Evolutionary conservation across 2,888 invertebrate genomes (phyloP).

Genomic region (Clepsis dumicolana): DNA sequence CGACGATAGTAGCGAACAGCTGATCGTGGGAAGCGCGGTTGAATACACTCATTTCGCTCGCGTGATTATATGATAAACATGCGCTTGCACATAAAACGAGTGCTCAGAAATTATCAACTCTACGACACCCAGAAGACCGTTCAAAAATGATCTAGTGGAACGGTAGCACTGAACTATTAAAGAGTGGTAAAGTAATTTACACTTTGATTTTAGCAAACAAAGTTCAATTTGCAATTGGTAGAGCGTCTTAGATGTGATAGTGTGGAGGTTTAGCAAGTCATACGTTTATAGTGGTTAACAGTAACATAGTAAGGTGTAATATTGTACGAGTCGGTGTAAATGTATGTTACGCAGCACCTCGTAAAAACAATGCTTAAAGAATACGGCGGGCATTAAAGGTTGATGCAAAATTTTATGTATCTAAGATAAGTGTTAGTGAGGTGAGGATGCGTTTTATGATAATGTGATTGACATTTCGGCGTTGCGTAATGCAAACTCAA

Average conservation of each 20-base stretch:
- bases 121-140: background rate
- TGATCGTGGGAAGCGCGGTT: conserved; percentile 38
- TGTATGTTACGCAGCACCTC: conserved; percentile 13
- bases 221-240: background rate
- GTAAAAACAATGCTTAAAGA: conserved; percentile 31
- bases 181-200: background rate
- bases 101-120: background rate
- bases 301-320: background rate
- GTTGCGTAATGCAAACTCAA: background rate
- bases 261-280: background rate
- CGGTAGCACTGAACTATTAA: background rate
- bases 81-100: conserved; percentile 18
- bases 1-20: conserved; percentile 31
- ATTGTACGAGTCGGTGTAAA: background rate
- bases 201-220: background rate
- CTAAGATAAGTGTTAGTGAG: conserved; percentile 2
- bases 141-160: conserved; percentile 1
- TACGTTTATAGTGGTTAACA: background rate
- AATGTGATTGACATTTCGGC: background rate
- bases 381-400: conserved; percentile 18
- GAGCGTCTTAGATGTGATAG: background rate
- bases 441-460: conserved; percentile 18
- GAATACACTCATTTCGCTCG: conserved; percentile 31
- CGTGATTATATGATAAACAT: conserved; percentile 34
- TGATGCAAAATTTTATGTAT: conserved; percentile 28